Evolutionary conservation across 2,888 invertebrate species (phyloP).

Genomic region (Aphidius colemani): DNA sequence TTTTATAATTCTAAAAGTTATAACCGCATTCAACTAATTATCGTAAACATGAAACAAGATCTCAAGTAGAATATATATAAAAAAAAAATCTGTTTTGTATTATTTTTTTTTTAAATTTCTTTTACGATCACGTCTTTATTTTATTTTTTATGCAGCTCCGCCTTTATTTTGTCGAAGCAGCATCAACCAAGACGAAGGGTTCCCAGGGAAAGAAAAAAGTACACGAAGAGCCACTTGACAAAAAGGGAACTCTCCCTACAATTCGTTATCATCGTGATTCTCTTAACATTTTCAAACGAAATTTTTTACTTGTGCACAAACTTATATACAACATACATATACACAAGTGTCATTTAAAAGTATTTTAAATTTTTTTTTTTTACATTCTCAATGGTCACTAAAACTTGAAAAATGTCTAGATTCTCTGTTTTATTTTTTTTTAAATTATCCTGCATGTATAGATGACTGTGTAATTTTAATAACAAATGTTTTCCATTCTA

Average conservation of each 20-base stretch:
- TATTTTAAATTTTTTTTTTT: background rate
- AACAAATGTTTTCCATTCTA: too few relatives aligned
- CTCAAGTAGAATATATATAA: too few relatives aligned
- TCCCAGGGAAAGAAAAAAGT: constrained; percentile 20
- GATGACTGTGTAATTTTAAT: too few relatives aligned
- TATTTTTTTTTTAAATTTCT: constrained; percentile 17
- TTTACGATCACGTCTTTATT: background rate
- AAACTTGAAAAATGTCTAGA: constrained; percentile 18
- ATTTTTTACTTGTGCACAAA: too few relatives aligned
- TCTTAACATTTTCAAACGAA: too few relatives aligned
- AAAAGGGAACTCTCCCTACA: constrained; percentile 34
- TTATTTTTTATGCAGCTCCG: constrained; percentile 4
- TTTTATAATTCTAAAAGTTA: too few relatives aligned
- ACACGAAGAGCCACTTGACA: constrained; percentile 36
- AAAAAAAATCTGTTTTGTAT: constrained; percentile 1
- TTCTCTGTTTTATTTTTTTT: background rate
- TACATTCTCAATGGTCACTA: background rate
- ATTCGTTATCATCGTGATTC: constrained; percentile 38
- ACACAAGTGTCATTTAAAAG: too few relatives aligned
- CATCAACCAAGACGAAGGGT: constrained; percentile 20
- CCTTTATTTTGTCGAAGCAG: constrained; percentile 14
- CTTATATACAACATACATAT: too few relatives aligned
- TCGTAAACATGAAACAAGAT: too few relatives aligned
- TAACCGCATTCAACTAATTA: too few relatives aligned
- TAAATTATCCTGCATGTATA: background rate